phyloP scores from a whole-genome alignment of 2,113 vertebrate genomes.

The Tympanuchus pallidicinctus region DNA sequence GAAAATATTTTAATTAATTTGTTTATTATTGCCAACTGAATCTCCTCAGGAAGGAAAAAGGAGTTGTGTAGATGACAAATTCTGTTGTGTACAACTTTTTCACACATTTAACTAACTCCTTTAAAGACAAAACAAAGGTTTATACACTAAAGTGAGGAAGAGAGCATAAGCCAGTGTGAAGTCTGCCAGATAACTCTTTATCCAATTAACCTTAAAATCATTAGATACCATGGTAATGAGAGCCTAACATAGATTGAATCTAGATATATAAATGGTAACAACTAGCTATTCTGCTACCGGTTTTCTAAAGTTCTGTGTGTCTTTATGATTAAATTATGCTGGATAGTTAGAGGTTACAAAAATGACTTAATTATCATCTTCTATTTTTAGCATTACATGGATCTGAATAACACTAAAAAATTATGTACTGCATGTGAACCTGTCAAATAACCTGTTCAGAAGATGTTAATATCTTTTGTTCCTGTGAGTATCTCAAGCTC shows the following conservation, averaged over 20 bases:
- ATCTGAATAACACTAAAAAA: not conserved
- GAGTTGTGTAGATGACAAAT: not conserved
- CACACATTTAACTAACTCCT: not conserved
- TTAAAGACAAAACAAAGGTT: not conserved
- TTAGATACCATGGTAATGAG: not conserved
- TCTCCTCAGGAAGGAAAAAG: not conserved
- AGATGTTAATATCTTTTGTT: not conserved
- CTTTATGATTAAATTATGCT: slow-evolving; percentile 24
- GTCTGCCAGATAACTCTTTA: not conserved
- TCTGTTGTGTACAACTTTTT: not conserved
- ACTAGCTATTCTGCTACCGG: not conserved
- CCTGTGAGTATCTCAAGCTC: not conserved
- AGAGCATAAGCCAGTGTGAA: not conserved
- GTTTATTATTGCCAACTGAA: not conserved
- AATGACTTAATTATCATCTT: not conserved
- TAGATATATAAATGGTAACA: not conserved
- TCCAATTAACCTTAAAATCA: not conserved
- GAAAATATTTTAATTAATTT: not conserved
- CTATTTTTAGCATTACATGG: not conserved
- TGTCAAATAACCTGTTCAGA: not conserved
- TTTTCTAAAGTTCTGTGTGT: slow-evolving; percentile 20
- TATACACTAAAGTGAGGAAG: not conserved
- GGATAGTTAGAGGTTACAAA: not conserved
- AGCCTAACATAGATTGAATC: slow-evolving; percentile 1
- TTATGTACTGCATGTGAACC: not conserved